These are phyloP conservation scores for Malurus cyaneus DNA, from an alignment of 2,113 vertebrate species.

Conservation along the genomic window DNA sequence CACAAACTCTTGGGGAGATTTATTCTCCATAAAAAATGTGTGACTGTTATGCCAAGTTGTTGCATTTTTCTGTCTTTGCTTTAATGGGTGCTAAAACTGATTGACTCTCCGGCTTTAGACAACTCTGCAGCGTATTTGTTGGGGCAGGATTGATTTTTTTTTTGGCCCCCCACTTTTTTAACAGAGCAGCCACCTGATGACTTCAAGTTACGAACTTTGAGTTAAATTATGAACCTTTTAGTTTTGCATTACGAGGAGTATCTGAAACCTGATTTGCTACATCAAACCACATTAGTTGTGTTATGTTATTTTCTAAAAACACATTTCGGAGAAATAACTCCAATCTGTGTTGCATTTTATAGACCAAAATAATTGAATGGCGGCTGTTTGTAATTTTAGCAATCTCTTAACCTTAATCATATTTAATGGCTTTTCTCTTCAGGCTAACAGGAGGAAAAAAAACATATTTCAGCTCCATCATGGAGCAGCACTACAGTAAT, in stretches of 20 bases:
- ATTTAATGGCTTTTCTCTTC: slow-evolving; percentile 86
- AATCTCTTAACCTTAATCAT: slow-evolving; percentile 88
- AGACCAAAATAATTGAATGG: slow-evolving; percentile 85
- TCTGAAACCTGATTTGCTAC: slow-evolving; percentile 79
- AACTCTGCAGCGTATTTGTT: slow-evolving; percentile 48
- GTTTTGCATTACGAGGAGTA: slow-evolving; percentile 72
- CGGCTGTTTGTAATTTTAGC: slow-evolving; percentile 84
- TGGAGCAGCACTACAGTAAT: slow-evolving; percentile 50
- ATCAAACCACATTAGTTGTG: slow-evolving; percentile 80
- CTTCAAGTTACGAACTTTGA: slow-evolving; percentile 71
- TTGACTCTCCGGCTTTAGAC: slow-evolving; percentile 52
- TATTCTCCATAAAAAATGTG: neutral
- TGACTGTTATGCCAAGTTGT: slow-evolving; percentile 20
- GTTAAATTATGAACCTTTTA: slow-evolving; percentile 79
- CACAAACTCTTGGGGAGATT: neutral
- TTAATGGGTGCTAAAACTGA: slow-evolving; percentile 73
- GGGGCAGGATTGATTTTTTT: slow-evolving; percentile 57
- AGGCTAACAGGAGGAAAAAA: slow-evolving; percentile 77
- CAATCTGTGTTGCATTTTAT: slow-evolving; percentile 82
- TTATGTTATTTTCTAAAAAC: slow-evolving; percentile 83
- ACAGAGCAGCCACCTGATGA: slow-evolving; percentile 44
- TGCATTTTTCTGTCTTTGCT: slow-evolving; percentile 39
- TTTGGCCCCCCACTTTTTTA: slow-evolving; percentile 21
- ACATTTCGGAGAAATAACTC: slow-evolving; percentile 83
- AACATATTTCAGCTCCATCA: slow-evolving; percentile 68